These are phyloP conservation scores for Petrocephalus sullivani DNA, from an alignment of 2,797 vertebrate genomes.

Conservation along the genomic window DNA sequence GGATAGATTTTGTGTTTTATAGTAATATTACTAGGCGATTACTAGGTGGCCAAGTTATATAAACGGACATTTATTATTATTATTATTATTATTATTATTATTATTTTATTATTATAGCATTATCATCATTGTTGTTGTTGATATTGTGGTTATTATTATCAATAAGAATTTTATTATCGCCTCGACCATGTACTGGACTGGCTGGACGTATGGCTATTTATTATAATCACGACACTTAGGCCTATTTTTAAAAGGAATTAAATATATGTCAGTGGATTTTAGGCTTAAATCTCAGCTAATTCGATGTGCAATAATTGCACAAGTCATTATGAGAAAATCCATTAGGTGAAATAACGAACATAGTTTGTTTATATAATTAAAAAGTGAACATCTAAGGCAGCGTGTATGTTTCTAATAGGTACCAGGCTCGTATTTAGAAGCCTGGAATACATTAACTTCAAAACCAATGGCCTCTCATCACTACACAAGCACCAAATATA, in stretches of 20 bases:
- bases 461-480: background rate
- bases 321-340: background rate
- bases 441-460: constrained; percentile 2
- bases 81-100: too few species aligned
- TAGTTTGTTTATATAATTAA: constrained; percentile 2
- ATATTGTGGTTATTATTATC: too few species aligned
- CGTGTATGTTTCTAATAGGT: background rate
- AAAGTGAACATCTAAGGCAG: background rate
- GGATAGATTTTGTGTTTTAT: background rate
- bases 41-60: background rate
- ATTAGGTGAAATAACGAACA: background rate
- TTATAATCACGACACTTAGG: background rate
- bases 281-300: background rate
- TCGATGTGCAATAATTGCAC: background rate
- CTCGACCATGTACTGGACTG: background rate
- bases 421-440: background rate
- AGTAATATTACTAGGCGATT: background rate
- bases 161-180: background rate
- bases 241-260: background rate
- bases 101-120: too few species aligned
- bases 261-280: background rate
- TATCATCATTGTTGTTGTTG: too few species aligned
- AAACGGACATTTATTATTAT: background rate
- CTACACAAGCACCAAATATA: background rate
- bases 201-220: background rate